Evolutionary conservation across 2,113 vertebrate species (phyloP).

Genomic region (Chaenogobius annularis): DNA sequence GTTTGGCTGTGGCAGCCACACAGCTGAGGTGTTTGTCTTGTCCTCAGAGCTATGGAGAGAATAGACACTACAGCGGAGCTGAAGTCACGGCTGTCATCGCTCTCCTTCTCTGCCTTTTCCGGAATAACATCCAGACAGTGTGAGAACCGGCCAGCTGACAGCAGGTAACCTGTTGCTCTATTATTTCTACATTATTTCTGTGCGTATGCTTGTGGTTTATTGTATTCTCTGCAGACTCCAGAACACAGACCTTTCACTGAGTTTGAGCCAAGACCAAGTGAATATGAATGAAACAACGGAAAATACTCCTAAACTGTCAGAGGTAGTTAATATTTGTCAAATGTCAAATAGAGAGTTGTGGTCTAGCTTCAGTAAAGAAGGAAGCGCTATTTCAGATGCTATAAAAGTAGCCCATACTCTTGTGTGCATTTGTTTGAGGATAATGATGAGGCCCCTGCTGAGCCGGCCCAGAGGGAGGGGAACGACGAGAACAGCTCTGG

Average conservation of each 20-base stretch:
- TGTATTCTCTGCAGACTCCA: slow-evolving; percentile 66
- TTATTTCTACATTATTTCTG: not conserved
- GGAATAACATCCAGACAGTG: slow-evolving; percentile 73
- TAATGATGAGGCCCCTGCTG: slow-evolving; percentile 70
- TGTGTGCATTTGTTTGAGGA: slow-evolving; percentile 62
- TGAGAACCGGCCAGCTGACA: slow-evolving; percentile 62
- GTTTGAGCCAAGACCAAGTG: slow-evolving; percentile 31
- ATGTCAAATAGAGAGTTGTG: slow-evolving; percentile 5
- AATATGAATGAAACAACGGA: slow-evolving; percentile 59
- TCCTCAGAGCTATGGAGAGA: slow-evolving; percentile 72
- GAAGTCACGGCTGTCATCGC: slow-evolving; percentile 77
- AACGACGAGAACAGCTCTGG: slow-evolving; percentile 84
- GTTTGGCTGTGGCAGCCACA: slow-evolving; percentile 37
- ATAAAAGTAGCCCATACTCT: slow-evolving; percentile 8
- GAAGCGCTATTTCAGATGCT: not conserved
- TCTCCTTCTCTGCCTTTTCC: slow-evolving; percentile 78
- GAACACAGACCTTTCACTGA: slow-evolving; percentile 74
- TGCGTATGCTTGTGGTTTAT: not conserved
- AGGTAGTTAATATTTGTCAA: slow-evolving; percentile 44
- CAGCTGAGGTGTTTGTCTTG: slow-evolving; percentile 55
- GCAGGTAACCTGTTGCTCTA: slow-evolving; percentile 72
- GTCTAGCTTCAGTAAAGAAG: not conserved
- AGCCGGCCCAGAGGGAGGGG: slow-evolving; percentile 71
- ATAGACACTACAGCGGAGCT: slow-evolving; percentile 73
- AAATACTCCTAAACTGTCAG: slow-evolving; percentile 30